These are phyloP conservation scores for Columba janthina DNA, from an alignment of 2,113 vertebrate species.

Conservation along the genomic window DNA sequence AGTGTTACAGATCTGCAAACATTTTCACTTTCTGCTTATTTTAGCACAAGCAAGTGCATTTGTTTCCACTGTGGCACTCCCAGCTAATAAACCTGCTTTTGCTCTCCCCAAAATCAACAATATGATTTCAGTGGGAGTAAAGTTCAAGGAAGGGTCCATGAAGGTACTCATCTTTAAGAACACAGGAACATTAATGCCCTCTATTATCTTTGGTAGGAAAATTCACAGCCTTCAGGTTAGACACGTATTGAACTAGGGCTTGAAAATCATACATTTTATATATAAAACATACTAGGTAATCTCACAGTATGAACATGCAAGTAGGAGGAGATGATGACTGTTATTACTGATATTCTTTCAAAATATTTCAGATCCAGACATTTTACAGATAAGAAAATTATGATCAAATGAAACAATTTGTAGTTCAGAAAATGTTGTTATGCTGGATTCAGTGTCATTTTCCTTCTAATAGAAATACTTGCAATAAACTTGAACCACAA, in stretches of 20 bases:
- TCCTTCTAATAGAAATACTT: not conserved
- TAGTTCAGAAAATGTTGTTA: constrained; percentile 31
- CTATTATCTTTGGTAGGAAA: not conserved
- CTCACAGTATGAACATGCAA: not conserved
- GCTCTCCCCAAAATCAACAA: not conserved
- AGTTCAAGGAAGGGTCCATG: not conserved
- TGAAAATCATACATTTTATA: constrained; percentile 23
- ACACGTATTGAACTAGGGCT: not conserved
- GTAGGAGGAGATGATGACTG: constrained; percentile 66
- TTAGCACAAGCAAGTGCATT: not conserved
- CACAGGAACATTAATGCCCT: not conserved
- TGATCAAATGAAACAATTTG: constrained; percentile 45
- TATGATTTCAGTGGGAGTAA: not conserved
- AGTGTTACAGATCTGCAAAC: not conserved
- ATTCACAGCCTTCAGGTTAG: not conserved
- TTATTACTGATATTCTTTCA: constrained; percentile 55
- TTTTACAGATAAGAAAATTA: constrained; percentile 57
- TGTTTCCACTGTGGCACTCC: not conserved
- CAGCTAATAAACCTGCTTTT: not conserved
- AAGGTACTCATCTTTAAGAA: not conserved
- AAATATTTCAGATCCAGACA: constrained; percentile 59
- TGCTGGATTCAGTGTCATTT: not conserved
- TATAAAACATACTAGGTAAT: constrained; percentile 6
- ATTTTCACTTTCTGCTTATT: not conserved
- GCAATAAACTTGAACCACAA: not conserved